Evolutionary conservation across 2,888 invertebrate species (phyloP).

Genomic region (Rhyacophila evoluta): DNA sequence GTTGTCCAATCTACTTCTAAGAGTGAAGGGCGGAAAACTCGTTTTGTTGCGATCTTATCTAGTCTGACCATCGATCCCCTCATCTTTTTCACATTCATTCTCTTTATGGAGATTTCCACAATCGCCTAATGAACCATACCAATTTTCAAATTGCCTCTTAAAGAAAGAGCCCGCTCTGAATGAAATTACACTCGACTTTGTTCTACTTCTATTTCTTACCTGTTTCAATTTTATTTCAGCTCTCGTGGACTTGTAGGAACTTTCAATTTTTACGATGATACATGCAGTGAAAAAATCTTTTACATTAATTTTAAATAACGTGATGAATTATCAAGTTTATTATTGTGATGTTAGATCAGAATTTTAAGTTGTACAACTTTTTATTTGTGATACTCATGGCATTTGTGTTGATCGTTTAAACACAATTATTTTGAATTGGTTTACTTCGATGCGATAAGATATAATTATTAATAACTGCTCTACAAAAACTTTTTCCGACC

Average conservation of each 20-base stretch:
- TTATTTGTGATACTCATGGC: no score
- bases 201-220: background rate
- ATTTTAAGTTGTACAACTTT: no score
- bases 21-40: constrained; percentile 68
- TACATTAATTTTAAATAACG: no score
- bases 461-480: background rate
- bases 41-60: constrained; percentile 41
- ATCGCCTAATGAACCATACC: background rate
- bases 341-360: no score
- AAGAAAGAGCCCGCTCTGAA: background rate
- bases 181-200: background rate
- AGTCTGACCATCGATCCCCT: constrained; percentile 27
- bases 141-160: background rate
- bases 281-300: no score
- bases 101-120: constrained; percentile 15
- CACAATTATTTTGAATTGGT: no score
- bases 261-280: no score
- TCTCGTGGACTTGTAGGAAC: no score
- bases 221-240: background rate
- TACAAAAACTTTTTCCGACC: background rate
- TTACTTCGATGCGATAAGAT: no score
- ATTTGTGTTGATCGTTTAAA: no score
- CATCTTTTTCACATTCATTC: constrained; percentile 26
- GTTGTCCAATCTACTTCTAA: constrained; percentile 69
- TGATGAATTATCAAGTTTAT: background rate